Conservation (phyloP, 2,888 invertebrate species). For the Hyposoter didymator region DNA sequence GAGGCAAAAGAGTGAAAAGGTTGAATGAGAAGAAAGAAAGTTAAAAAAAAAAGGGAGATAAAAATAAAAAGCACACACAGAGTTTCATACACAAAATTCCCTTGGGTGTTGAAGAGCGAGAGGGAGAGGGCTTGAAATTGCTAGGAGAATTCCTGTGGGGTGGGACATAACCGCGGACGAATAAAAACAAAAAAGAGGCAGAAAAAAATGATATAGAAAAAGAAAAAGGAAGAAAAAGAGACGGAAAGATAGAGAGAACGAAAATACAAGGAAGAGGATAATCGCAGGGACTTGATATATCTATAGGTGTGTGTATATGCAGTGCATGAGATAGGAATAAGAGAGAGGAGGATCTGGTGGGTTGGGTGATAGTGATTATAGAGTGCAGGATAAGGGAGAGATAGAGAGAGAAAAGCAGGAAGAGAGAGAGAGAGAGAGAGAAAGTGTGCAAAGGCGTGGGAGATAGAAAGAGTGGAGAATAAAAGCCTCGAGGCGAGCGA, state of each 20-base stretch:
- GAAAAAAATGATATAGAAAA: constrained; percentile 19
- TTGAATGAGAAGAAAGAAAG: constrained; percentile 21
- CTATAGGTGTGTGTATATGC: constrained; percentile 1
- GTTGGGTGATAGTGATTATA: constrained; percentile 79
- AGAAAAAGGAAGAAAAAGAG: constrained; percentile 13
- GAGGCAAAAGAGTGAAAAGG: constrained; percentile 4
- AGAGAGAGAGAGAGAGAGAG: constrained; percentile 56
- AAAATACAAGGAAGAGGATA: constrained; percentile 75
- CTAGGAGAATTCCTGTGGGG: constrained; percentile 40
- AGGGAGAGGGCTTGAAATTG: constrained; percentile 18
- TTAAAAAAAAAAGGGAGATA: neutral
- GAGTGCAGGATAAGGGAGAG: constrained; percentile 70
- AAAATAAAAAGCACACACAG: neutral
- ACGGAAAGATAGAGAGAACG: constrained; percentile 53
- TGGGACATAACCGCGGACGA: constrained; percentile 36
- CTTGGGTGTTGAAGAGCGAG: constrained; percentile 40
- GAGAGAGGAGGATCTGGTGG: constrained; percentile 79
- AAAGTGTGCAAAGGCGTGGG: constrained; percentile 58
- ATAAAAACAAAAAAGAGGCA: constrained; percentile 34
- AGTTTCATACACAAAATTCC: constrained; percentile 40
- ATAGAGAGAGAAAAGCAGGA: constrained; percentile 57
- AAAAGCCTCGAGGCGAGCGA: constrained; percentile 61
- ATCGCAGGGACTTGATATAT: constrained; percentile 57
- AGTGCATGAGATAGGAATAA: constrained; percentile 53
- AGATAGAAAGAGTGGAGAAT: constrained; percentile 56